These are phyloP conservation scores for Hippolais icterina DNA, from an alignment of 2,113 vertebrate genomes.

Conservation along the genomic window DNA sequence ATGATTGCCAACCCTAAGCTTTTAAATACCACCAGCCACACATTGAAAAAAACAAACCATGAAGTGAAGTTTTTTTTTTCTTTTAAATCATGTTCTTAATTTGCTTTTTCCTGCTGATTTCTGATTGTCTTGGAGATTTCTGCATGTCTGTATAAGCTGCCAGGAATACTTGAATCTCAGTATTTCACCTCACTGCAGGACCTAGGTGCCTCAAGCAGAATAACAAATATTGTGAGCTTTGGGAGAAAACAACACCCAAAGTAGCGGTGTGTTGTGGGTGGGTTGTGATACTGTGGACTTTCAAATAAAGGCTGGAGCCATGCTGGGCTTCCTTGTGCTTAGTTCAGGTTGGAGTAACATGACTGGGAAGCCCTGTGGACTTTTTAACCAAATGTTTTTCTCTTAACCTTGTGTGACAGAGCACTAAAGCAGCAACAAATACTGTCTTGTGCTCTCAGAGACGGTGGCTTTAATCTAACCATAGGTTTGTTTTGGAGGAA, in stretches of 20 bases:
- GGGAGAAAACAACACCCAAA: not conserved
- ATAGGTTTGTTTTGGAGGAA: not conserved
- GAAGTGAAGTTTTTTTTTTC: not conserved
- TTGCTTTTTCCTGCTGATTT: not conserved
- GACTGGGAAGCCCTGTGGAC: not conserved
- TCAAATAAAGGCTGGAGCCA: not conserved
- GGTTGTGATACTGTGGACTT: not conserved
- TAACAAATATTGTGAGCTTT: not conserved
- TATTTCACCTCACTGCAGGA: not conserved
- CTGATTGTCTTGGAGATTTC: not conserved
- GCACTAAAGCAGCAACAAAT: not conserved
- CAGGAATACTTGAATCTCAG: not conserved
- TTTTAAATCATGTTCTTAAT: not conserved
- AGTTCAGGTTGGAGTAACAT: accelerated
- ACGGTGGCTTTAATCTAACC: not conserved
- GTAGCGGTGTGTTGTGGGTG: too few relatives aligned
- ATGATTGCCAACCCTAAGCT: not conserved
- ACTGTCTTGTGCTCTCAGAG: not conserved
- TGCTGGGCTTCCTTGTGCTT: not conserved
- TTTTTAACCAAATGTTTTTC: not conserved
- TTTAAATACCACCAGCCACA: not conserved
- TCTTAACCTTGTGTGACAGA: not conserved
- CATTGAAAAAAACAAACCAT: not conserved
- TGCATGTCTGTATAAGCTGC: not conserved
- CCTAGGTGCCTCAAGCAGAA: not conserved